Evolutionary conservation across 2,797 vertebrate genomes (phyloP).

Genomic region (Halcyon leucocephala): DNA sequence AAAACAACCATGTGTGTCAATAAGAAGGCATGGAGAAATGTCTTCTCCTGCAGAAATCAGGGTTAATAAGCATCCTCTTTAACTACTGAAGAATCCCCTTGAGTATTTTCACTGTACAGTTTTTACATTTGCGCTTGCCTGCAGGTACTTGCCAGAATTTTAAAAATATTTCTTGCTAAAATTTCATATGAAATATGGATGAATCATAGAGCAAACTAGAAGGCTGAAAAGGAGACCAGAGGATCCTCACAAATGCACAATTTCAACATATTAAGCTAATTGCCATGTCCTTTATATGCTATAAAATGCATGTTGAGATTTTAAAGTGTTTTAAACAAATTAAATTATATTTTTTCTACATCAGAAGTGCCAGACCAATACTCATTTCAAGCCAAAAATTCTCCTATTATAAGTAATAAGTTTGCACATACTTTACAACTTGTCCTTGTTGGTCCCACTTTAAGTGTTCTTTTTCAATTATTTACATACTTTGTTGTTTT

Average conservation of each 20-base stretch:
- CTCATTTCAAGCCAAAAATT: background rate
- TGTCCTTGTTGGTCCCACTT: background rate
- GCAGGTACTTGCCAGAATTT: background rate
- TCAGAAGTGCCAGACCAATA: background rate
- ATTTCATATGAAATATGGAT: background rate
- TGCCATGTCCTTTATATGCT: background rate
- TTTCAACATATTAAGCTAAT: background rate
- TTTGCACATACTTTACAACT: background rate
- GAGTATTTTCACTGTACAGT: background rate
- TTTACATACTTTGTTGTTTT: background rate
- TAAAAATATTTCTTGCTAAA: background rate
- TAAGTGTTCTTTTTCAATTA: background rate
- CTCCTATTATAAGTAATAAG: background rate
- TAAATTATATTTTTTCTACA: background rate
- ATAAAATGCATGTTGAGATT: background rate
- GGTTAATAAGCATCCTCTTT: background rate
- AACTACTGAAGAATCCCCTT: background rate
- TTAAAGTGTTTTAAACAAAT: background rate
- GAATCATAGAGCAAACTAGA: background rate
- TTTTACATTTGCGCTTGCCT: background rate
- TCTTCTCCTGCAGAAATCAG: background rate
- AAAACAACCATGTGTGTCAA: background rate
- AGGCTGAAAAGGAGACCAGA: background rate
- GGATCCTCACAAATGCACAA: background rate
- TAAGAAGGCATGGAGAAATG: background rate